Percentiles rank a stretch among this genome's conserved stretches.
phyloP scores from a whole-genome alignment of 2,113 vertebrate species.

The Probosciger aterrimus region DNA sequence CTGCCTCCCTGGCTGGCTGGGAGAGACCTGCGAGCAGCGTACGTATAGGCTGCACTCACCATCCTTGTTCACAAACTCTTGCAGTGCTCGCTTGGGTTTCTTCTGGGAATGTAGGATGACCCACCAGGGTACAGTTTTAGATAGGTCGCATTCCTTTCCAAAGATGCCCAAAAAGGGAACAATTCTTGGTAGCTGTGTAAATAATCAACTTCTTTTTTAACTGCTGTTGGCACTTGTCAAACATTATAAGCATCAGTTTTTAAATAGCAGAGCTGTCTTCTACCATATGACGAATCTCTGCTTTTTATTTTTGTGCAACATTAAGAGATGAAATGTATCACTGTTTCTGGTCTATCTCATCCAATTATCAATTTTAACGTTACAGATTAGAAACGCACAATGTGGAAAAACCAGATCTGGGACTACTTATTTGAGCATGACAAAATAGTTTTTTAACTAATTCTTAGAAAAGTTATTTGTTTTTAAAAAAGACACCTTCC shows the following conservation, averaged over 20 bases:
- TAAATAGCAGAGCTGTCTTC: not conserved
- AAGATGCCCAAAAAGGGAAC: not conserved
- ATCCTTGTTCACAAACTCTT: not conserved
- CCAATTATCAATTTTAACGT: not conserved
- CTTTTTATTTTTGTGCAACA: not conserved
- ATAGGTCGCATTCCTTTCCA: not conserved
- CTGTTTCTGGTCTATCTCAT: conserved; percentile 21
- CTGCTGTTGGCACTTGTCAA: not conserved
- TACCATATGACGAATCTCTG: not conserved
- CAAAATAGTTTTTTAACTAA: not conserved
- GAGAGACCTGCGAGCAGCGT: conserved; percentile 80
- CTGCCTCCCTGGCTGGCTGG: conserved; percentile 75
- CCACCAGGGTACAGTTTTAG: not conserved
- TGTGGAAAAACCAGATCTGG: not conserved
- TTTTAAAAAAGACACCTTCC: not conserved
- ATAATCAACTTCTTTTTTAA: not conserved
- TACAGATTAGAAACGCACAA: not conserved
- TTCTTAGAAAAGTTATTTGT: not conserved
- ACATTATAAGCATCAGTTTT: not conserved
- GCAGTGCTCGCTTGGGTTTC: not conserved
- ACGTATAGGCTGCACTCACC: not conserved
- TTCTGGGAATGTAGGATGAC: not conserved
- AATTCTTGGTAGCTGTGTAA: not conserved
- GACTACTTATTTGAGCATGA: not conserved
- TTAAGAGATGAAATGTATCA: not conserved